These are phyloP conservation scores for Meriones psammophilus DNA, from an alignment of 2,797 vertebrate species.

Conservation along the genomic window DNA sequence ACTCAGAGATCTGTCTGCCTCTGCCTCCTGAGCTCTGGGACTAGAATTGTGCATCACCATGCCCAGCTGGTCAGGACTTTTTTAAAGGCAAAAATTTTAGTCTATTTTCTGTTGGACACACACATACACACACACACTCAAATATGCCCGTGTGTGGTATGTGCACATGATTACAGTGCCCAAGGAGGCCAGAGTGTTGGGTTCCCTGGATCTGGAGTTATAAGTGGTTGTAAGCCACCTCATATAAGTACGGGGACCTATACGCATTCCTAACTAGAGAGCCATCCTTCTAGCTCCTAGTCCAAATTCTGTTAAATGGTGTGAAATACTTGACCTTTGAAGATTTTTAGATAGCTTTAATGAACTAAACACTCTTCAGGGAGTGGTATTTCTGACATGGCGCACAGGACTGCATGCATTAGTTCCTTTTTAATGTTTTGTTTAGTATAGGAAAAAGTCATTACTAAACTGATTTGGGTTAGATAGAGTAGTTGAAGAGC, in stretches of 20 bases:
- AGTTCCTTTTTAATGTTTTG: constrained; percentile 43
- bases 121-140: too few species aligned
- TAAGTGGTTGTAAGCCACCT: background rate
- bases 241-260: background rate
- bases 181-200: background rate
- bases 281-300: background rate
- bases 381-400: constrained; percentile 7
- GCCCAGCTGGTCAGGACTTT: background rate
- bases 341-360: constrained; percentile 17
- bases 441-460: constrained; percentile 36
- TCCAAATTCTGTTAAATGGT: background rate
- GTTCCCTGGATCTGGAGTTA: background rate
- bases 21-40: background rate
- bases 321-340: background rate
- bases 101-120: background rate
- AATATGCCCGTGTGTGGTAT: too few species aligned
- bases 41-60: background rate
- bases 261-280: background rate
- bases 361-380: background rate
- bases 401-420: background rate
- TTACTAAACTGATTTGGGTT: constrained; percentile 7
- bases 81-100: background rate
- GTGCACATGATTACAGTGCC: background rate
- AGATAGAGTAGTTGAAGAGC: background rate
- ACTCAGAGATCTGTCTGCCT: background rate